Conservation (phyloP, 2,797 vertebrate genomes). For the Benthosema pterotum region DNA sequence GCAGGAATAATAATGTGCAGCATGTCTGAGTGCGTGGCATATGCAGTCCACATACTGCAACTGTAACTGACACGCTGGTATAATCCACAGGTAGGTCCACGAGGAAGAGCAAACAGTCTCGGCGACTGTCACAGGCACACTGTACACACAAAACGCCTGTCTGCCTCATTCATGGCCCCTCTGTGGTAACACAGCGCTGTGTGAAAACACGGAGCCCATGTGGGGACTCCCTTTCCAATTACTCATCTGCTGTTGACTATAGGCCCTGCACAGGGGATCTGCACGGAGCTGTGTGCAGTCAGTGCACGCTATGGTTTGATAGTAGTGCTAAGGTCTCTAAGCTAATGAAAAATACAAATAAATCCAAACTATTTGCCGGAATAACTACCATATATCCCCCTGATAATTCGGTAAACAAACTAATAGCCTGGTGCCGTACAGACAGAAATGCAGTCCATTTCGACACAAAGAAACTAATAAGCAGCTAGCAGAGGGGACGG, state of each 20-base stretch:
- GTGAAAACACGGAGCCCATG: constrained; percentile 57
- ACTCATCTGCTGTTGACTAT: constrained; percentile 70
- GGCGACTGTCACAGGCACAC: background rate
- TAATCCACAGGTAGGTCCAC: too few species aligned
- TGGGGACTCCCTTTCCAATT: constrained; percentile 79
- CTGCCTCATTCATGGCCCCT: constrained; percentile 63
- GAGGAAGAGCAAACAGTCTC: too few species aligned
- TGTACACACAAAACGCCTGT: constrained; percentile 40
- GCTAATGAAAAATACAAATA: constrained; percentile 73
- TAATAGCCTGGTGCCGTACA: constrained; percentile 67
- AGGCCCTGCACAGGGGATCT: constrained; percentile 18
- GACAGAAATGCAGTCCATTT: constrained; percentile 48
- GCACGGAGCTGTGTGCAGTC: too few species aligned
- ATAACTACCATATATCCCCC: constrained; percentile 43
- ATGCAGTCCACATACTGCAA: too few species aligned
- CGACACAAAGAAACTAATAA: constrained; percentile 63
- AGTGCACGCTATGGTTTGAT: too few species aligned
- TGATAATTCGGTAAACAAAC: constrained; percentile 64
- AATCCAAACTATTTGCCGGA: constrained; percentile 60
- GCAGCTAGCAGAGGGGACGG: constrained; percentile 65
- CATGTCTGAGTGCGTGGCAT: too few species aligned
- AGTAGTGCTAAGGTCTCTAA: constrained; percentile 40
- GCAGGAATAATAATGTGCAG: too few species aligned
- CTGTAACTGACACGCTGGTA: too few species aligned
- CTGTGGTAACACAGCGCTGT: constrained; percentile 58